These are phyloP conservation scores for Bungarus multicinctus DNA, from an alignment of 2,113 vertebrate genomes.

Conservation along the genomic window DNA sequence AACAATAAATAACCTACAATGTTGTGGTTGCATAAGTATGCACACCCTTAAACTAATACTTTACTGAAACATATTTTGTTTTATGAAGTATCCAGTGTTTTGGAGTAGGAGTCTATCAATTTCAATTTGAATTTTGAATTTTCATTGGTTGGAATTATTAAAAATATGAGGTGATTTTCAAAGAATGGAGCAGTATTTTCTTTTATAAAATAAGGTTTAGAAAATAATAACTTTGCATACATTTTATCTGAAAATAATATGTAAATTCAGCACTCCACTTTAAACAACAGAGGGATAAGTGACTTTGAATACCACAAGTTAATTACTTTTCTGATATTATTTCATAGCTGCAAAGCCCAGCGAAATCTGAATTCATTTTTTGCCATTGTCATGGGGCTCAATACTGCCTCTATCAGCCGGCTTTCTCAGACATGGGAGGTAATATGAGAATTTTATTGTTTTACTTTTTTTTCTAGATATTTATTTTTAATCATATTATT, in stretches of 20 bases:
- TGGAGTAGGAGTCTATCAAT: background rate
- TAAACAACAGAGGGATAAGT: constrained; percentile 33
- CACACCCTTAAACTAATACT: background rate
- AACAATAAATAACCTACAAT: background rate
- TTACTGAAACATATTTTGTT: background rate
- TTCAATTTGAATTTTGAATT: background rate
- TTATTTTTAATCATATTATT: constrained; percentile 9
- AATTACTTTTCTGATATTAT: constrained; percentile 54
- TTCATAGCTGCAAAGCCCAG: constrained; percentile 90
- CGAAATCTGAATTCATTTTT: constrained; percentile 97
- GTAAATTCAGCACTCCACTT: constrained; percentile 19
- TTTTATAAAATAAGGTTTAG: background rate
- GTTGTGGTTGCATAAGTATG: background rate
- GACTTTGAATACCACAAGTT: constrained; percentile 42
- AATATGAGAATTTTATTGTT: constrained; percentile 33
- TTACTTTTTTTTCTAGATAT: background rate
- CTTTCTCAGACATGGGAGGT: constrained; percentile 98
- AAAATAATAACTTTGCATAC: background rate
- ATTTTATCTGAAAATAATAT: constrained; percentile 26
- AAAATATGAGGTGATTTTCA: background rate
- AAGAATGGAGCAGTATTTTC: background rate
- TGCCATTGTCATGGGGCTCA: constrained; percentile 97
- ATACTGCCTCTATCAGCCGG: constrained; percentile 90
- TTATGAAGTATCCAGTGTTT: background rate
- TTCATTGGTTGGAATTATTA: background rate